Percentiles rank a stretch among this genome's conserved stretches.
These are phyloP conservation scores for Chalcis sispes DNA, from an alignment of 2,888 invertebrate species.

Conservation along the genomic window DNA sequence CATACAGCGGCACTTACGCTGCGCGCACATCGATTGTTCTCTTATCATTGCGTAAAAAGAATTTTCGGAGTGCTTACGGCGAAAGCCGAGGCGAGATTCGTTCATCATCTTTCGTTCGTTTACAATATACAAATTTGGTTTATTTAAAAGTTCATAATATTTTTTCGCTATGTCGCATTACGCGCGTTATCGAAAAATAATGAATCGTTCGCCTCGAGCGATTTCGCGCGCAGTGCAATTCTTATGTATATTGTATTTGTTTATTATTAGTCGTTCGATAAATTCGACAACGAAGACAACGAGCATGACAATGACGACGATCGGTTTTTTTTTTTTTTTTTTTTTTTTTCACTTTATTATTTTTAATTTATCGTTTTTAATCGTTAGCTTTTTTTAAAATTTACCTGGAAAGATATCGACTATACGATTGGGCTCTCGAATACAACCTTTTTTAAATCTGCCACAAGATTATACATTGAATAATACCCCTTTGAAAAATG, in stretches of 20 bases:
- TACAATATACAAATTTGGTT: slow-evolving; percentile 28
- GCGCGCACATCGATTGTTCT: slow-evolving; percentile 29
- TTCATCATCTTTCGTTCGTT: slow-evolving; percentile 8
- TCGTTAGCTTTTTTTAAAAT: too few relatives aligned
- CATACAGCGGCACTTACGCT: slow-evolving; percentile 15
- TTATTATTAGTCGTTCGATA: slow-evolving; percentile 35
- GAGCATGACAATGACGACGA: slow-evolving; percentile 62
- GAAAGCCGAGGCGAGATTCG: slow-evolving; percentile 12
- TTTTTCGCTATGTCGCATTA: neutral
- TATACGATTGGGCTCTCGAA: slow-evolving; percentile 60
- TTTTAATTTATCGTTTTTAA: too few relatives aligned
- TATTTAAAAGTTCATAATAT: slow-evolving; percentile 15
- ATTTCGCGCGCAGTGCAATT: slow-evolving; percentile 12
- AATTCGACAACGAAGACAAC: slow-evolving; percentile 61
- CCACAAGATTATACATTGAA: slow-evolving; percentile 30
- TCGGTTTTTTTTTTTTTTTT: slow-evolving; percentile 32
- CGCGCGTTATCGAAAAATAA: neutral
- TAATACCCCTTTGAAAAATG: slow-evolving; percentile 27
- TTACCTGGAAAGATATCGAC: slow-evolving; percentile 44
- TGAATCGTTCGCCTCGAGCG: neutral
- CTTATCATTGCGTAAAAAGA: slow-evolving; percentile 28
- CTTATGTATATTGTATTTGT: slow-evolving; percentile 13
- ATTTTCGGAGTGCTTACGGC: neutral
- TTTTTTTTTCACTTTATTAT: slow-evolving; percentile 26
- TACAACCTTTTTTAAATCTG: slow-evolving; percentile 64